These are phyloP conservation scores for Craterocephalus amniculus DNA, from an alignment of 2,797 vertebrate genomes.

Conservation along the genomic window DNA sequence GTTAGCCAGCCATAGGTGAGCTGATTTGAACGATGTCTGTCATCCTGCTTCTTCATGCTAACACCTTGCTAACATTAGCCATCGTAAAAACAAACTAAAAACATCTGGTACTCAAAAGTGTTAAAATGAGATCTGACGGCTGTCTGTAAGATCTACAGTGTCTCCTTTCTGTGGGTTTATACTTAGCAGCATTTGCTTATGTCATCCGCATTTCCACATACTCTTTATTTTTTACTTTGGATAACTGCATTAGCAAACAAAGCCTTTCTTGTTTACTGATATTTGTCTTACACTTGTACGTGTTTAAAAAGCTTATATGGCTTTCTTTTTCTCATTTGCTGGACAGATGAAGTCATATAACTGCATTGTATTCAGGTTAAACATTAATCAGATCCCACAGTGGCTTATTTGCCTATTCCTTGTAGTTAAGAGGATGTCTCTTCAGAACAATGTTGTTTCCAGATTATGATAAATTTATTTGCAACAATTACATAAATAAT, in stretches of 20 bases:
- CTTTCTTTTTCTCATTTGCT: not conserved
- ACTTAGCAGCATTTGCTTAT: not conserved
- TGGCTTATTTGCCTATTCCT: not conserved
- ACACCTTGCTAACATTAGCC: slow-evolving; percentile 59
- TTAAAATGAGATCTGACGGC: not conserved
- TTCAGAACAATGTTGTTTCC: not conserved
- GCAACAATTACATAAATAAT: not conserved
- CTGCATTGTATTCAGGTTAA: not conserved
- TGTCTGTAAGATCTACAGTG: not conserved
- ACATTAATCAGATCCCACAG: slow-evolving; percentile 1
- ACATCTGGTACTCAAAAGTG: slow-evolving; percentile 16
- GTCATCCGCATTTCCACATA: not conserved
- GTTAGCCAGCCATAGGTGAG: slow-evolving; percentile 26
- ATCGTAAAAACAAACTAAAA: slow-evolving; percentile 14
- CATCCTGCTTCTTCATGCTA: slow-evolving; percentile 61
- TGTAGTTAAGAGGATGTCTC: not conserved
- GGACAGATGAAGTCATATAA: not conserved
- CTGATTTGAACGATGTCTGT: slow-evolving; percentile 63
- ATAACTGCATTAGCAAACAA: slow-evolving; percentile 21
- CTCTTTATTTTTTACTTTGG: not conserved
- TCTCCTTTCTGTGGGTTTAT: not conserved
- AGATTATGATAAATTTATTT: not conserved
- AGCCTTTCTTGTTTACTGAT: not conserved
- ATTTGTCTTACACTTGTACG: not conserved
- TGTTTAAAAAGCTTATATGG: not conserved